Percentiles rank a stretch among this genome's conserved stretches.
phyloP scores from a whole-genome alignment of 2,113 vertebrate species.

The Artemisiospiza belli region DNA sequence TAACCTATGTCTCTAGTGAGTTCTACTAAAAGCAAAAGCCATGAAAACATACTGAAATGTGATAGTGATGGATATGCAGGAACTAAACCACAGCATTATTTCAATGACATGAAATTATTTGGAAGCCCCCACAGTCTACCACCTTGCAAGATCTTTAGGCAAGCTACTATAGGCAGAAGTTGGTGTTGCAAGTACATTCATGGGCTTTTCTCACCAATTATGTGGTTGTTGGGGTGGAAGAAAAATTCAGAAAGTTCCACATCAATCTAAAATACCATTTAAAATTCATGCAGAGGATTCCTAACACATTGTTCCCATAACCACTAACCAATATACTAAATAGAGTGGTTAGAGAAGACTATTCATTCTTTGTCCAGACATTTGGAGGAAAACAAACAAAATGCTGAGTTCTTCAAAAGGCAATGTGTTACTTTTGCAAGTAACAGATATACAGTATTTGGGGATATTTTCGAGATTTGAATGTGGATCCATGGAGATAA shows the following conservation, averaged over 20 bases:
- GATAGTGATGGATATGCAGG: not conserved
- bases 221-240: not conserved
- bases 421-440: not conserved
- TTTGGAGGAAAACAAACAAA: not conserved
- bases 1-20: not conserved
- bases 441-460: not conserved
- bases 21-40: constrained; percentile 13
- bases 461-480: not conserved
- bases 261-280: not conserved
- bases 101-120: not conserved
- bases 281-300: not conserved
- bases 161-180: not conserved
- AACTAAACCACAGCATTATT: not conserved
- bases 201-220: not conserved
- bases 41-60: not conserved
- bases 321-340: not conserved
- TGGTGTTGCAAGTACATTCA: not conserved
- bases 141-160: not conserved
- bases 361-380: not conserved
- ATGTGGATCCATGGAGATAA: not conserved
- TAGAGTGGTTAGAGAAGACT: not conserved
- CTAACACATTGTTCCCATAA: not conserved
- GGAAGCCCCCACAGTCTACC: not conserved
- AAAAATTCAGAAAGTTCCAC: not conserved
- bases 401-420: not conserved